Evolutionary conservation across 2,797 vertebrate species (phyloP).

Genomic region (Geotrypetes seraphini): DNA sequence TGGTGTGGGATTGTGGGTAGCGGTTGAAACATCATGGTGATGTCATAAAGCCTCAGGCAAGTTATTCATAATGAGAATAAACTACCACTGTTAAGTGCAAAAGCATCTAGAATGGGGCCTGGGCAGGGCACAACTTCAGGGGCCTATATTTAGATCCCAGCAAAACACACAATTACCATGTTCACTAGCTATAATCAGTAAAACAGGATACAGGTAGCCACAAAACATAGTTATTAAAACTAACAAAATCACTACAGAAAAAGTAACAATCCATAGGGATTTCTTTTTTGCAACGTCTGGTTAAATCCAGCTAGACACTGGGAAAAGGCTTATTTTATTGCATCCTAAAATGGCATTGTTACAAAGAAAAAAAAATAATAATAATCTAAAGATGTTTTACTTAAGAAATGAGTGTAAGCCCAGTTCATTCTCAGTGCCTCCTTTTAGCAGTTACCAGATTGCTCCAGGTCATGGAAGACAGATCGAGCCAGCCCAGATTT

Average conservation of each 20-base stretch:
- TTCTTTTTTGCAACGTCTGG: conserved; percentile 16
- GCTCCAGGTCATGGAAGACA: too few relatives aligned
- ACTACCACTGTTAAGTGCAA: neutral
- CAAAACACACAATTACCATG: conserved; percentile 22
- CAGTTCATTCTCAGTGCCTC: too few relatives aligned
- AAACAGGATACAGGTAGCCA: conserved; percentile 21
- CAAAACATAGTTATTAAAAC: conserved; percentile 27
- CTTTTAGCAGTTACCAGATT: too few relatives aligned
- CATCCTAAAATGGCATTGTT: neutral
- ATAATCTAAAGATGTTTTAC: neutral
- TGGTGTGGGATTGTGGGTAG: neutral
- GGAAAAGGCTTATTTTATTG: conserved; percentile 9
- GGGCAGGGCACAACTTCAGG: neutral
- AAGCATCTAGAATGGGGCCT: neutral
- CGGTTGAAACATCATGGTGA: conserved; percentile 1
- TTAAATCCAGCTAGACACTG: conserved; percentile 8
- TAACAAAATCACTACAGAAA: conserved; percentile 19
- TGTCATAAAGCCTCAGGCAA: conserved; percentile 3
- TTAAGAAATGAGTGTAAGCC: neutral
- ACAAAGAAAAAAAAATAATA: conserved; percentile 5
- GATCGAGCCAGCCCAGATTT: too few relatives aligned
- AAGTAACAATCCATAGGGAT: conserved; percentile 14
- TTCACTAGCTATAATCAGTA: conserved; percentile 19
- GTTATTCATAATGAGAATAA: conserved; percentile 5
- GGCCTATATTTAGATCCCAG: conserved; percentile 27